These are phyloP conservation scores for Empidonax alnorum DNA, from an alignment of 2,113 vertebrate genomes.

Conservation along the genomic window DNA sequence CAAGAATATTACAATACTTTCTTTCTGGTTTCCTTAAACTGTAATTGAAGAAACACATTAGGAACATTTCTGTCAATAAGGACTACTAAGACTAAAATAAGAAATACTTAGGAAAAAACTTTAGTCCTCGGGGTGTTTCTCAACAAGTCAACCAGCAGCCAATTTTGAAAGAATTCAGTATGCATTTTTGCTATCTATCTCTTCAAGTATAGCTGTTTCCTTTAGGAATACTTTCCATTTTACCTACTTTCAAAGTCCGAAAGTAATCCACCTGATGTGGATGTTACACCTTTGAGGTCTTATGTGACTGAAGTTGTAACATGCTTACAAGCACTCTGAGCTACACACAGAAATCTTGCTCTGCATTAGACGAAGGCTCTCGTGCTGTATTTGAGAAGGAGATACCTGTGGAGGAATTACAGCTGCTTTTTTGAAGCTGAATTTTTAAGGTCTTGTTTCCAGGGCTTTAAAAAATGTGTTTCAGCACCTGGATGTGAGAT, in stretches of 20 bases:
- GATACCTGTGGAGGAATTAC: constrained; percentile 33
- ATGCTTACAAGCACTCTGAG: neutral
- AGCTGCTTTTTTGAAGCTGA: neutral
- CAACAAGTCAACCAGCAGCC: neutral
- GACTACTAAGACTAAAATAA: neutral
- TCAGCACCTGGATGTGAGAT: constrained; percentile 35
- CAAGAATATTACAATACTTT: neutral
- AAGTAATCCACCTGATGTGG: neutral
- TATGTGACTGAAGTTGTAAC: neutral
- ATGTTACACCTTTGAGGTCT: constrained; percentile 13
- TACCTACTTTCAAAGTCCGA: neutral
- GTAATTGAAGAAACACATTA: neutral
- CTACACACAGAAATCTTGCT: neutral
- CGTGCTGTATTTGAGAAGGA: neutral
- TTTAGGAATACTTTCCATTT: neutral
- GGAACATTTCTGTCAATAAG: neutral
- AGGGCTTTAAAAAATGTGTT: constrained; percentile 38
- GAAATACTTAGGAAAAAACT: neutral
- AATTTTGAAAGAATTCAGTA: neutral
- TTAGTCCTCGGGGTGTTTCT: neutral
- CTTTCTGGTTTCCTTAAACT: neutral
- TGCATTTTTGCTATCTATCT: neutral
- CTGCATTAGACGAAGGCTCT: neutral
- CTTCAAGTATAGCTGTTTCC: neutral
- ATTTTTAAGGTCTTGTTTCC: constrained; percentile 56